Percentiles rank a stretch among this genome's conserved stretches.
phyloP scores from a whole-genome alignment of 2,797 vertebrate genomes.

The Coranthus polyacanthus region DNA sequence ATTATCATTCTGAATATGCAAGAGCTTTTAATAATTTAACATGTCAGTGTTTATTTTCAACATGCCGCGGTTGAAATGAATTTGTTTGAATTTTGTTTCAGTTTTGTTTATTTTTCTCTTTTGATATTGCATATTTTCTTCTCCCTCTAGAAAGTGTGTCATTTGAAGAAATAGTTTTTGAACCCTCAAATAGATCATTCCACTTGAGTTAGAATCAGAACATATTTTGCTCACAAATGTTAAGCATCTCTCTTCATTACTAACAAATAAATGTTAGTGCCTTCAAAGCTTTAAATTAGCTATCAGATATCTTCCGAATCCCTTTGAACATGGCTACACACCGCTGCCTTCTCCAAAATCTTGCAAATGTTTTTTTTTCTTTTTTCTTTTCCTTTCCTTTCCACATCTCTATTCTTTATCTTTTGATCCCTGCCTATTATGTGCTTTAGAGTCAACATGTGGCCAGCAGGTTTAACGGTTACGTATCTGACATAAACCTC shows the following conservation, averaged over 20 bases:
- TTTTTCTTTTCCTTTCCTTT: slow-evolving; percentile 52
- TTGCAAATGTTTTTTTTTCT: slow-evolving; percentile 18
- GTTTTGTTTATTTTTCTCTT: slow-evolving; percentile 84
- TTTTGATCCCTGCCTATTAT: slow-evolving; percentile 75
- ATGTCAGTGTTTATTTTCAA: slow-evolving; percentile 82
- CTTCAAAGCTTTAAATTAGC: slow-evolving; percentile 36
- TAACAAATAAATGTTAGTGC: slow-evolving; percentile 30
- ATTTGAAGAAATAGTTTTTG: slow-evolving; percentile 63
- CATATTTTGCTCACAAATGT: slow-evolving; percentile 64
- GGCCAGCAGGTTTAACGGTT: slow-evolving; percentile 79
- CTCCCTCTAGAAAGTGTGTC: slow-evolving; percentile 70
- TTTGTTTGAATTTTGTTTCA: slow-evolving; percentile 89
- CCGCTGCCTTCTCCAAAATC: slow-evolving; percentile 27
- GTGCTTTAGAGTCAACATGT: slow-evolving; percentile 80
- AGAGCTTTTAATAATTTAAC: slow-evolving; percentile 88
- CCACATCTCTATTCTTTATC: slow-evolving; percentile 80
- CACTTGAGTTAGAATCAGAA: slow-evolving; percentile 59
- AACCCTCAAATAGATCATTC: slow-evolving; percentile 61
- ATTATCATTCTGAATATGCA: slow-evolving; percentile 87
- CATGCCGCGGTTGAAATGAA: slow-evolving; percentile 74
- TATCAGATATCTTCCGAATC: slow-evolving; percentile 11
- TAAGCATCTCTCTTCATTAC: slow-evolving; percentile 70
- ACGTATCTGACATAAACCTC: slow-evolving; percentile 67
- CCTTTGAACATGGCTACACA: slow-evolving; percentile 23
- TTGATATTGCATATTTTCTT: slow-evolving; percentile 66